Evolutionary conservation across 1,140 invertebrate species (phyloP), one percentile per base, ranked within the genome.

Genomic region (Drosophila nebulosa): DNA sequence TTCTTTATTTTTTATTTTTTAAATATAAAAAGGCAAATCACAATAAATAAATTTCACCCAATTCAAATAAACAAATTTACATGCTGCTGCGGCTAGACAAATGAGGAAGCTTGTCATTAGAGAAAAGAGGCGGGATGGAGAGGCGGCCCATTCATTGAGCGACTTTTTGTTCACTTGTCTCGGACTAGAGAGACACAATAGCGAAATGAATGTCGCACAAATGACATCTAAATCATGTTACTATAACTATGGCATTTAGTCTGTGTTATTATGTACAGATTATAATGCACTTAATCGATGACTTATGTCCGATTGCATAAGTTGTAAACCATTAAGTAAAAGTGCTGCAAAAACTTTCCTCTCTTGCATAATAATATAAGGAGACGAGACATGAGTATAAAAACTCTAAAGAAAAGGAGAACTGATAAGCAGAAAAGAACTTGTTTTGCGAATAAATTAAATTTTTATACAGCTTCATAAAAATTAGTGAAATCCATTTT

Each of bases 51-150:
- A 74, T 86, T 84, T 84, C 80, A 77, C 80, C 69, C 64, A 76
- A 56, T 79, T 52, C 7, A 6, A 51, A 46, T 65, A 50, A 36
- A 68, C 59, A 64, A 83, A 83, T 83, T 83, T 75, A 60, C 46
- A 68, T 71, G 50, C n/a, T 52, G 30, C 22, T 36, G n/a, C 42
- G 46, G 12, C 42, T 32, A 52, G 52, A 70, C 69, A 86, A 86
- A 85, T 86, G 69, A 86, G 81, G 81, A 88, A 86, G 78, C 84
- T 78, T 75, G 78, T 75, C 83, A 86, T 88, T 85, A 85, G 69
- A 46, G 39, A 21, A 46, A 46, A 3, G 59, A 6, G 72, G 35
- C 68, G 64, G 70, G 4, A n/a, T 3, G 50, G 22, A 7, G 6
- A 14, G 24, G 16, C 39, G 16, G 16, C 39, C 39, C 79, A 79